Evolutionary conservation across 2,888 invertebrate species (phyloP), one percentile per base, ranked within the genome.

Genomic region (Darwinula stevensoni): DNA sequence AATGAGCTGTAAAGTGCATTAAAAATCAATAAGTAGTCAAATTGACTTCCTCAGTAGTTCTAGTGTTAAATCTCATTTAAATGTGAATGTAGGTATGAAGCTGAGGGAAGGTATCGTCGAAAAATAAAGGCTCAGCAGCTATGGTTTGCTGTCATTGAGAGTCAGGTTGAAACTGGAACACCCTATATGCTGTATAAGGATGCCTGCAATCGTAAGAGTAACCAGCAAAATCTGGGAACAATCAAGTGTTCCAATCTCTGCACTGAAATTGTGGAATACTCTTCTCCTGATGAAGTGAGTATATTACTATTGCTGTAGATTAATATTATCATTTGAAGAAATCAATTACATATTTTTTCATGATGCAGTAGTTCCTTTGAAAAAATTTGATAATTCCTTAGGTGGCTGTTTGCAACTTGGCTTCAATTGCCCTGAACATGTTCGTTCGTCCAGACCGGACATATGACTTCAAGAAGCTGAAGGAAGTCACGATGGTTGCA

Each of bases 131-230:
- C 97, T 0, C 76, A 80, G 49, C 57, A 70, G 36, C 50, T 97
- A 27, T 97, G 91, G 91, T 71, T 71, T 45, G 78, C 84, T 27
- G 78, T 97, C 37, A 68, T 88, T 37, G 74, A 80, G 47, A 66
- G 88, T 1, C 88, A 91, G 55, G 76, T 84, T 3, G 97, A 97
- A 59, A 94, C 94, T 2, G 97, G 94, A 11, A 84, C 80, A 3
- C 97, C 97, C 1, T 97, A 84, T 50, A 91, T 97, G 82, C 53
- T 82, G 1, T 84, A 80, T 47, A 84, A 84, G 54, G 97, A 97
- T 54, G 65, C 84, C 3, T 91, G 94, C 47, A 97, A 97, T 48
- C 57, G 73, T 2, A 97, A 97, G 55, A 82, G 82, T 36, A 97
- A 97, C 51, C 97, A 99, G 45, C 73, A 94, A 51, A 91, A 97